These are phyloP conservation scores for Anoplius nigerrimus DNA, from an alignment of 2,888 invertebrate species.

Conservation along the genomic window DNA sequence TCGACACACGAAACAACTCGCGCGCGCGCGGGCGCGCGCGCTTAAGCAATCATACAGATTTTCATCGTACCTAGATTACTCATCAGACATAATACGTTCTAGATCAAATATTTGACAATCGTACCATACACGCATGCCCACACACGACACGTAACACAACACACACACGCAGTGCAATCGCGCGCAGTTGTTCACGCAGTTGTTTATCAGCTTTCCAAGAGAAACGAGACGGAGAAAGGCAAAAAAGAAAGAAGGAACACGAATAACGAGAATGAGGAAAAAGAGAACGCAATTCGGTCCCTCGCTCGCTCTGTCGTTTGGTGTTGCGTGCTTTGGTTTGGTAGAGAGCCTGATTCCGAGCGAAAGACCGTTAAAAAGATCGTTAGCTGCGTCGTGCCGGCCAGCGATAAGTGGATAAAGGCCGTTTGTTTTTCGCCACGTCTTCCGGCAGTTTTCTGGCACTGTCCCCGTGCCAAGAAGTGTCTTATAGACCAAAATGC, in stretches of 20 bases:
- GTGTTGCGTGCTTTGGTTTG: constrained; percentile 53
- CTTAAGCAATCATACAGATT: no score
- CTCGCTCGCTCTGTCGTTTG: constrained; percentile 42
- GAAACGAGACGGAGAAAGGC: background rate
- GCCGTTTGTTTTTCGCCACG: constrained; percentile 31
- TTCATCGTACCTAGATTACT: no score
- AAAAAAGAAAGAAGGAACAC: no score
- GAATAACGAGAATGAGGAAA: constrained; percentile 23
- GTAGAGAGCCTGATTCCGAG: constrained; percentile 26
- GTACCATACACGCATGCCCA: background rate
- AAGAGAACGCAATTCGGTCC: constrained; percentile 28
- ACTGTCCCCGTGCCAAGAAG: constrained; percentile 10
- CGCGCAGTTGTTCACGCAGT: background rate
- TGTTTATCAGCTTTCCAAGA: background rate
- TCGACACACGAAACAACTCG: background rate
- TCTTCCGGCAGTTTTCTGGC: constrained; percentile 31
- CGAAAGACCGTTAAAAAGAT: constrained; percentile 32
- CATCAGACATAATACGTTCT: no score
- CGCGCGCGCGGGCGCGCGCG: background rate
- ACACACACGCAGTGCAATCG: no score
- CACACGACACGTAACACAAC: background rate
- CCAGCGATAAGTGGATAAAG: constrained; percentile 28
- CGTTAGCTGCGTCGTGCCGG: constrained; percentile 10
- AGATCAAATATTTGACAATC: no score
- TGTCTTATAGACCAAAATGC: background rate